Conservation (phyloP, 2,797 vertebrate species). For the Coregonus ussuriensis region DNA sequence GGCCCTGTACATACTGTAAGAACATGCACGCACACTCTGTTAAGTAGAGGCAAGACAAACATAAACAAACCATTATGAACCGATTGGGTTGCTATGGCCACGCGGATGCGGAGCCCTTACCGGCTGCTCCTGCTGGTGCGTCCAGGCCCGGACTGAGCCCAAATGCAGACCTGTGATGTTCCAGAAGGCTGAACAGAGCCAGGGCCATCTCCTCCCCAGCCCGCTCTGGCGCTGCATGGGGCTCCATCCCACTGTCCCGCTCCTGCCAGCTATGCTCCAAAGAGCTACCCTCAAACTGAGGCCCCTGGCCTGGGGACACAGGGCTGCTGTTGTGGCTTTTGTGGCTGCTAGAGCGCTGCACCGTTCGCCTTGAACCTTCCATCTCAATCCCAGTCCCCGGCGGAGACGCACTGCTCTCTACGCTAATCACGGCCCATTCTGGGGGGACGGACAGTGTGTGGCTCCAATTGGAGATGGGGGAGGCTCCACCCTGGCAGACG, state of each 20-base stretch:
- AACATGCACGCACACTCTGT: background rate
- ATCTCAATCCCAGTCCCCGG: slow-evolving; percentile 24
- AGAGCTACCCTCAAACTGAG: slow-evolving; percentile 38
- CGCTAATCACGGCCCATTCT: slow-evolving; percentile 65
- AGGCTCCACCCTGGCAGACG: slow-evolving; percentile 13
- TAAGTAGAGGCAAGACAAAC: slow-evolving; percentile 3
- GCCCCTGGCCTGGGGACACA: background rate
- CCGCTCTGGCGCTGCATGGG: slow-evolving; percentile 52
- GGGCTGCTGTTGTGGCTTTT: slow-evolving; percentile 17
- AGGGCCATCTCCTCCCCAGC: slow-evolving; percentile 59
- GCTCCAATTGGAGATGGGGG: slow-evolving; percentile 48
- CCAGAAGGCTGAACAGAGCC: slow-evolving; percentile 67
- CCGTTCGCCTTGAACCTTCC: slow-evolving; percentile 24
- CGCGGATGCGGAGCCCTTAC: slow-evolving; percentile 46
- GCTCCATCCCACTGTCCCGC: slow-evolving; percentile 62
- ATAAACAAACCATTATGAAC: too few species aligned
- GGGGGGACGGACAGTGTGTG: slow-evolving; percentile 47
- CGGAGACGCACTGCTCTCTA: slow-evolving; percentile 39
- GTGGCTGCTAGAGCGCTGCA: slow-evolving; percentile 10
- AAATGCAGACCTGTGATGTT: slow-evolving; percentile 62
- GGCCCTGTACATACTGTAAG: background rate
- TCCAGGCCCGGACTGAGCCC: slow-evolving; percentile 57
- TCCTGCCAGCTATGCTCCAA: slow-evolving; percentile 65
- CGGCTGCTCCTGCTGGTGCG: slow-evolving; percentile 60
- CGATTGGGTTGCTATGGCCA: background rate